Percentiles rank a stretch among this genome's conserved stretches.
Conservation (phyloP, 2,888 invertebrate species). For the Melanostoma scalare region DNA sequence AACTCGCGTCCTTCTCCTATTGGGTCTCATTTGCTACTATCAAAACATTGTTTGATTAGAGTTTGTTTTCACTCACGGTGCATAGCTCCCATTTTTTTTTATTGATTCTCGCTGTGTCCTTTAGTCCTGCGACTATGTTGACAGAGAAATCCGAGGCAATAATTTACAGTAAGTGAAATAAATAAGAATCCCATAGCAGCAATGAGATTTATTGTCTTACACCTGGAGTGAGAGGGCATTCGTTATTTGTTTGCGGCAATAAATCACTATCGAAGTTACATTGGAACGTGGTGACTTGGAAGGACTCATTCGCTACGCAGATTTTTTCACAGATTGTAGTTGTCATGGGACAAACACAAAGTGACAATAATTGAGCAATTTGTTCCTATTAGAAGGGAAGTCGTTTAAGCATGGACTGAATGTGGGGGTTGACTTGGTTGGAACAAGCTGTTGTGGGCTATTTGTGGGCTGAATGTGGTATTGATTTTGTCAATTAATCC, state of each 20-base stretch:
- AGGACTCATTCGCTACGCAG: constrained; percentile 68
- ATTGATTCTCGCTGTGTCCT: constrained; percentile 37
- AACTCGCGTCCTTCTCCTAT: constrained; percentile 10
- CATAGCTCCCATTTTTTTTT: constrained; percentile 3
- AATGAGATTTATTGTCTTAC: constrained; percentile 63
- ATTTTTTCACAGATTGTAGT: constrained; percentile 55
- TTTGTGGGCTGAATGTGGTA: constrained; percentile 67
- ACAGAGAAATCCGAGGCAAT: constrained; percentile 48
- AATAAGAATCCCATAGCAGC: constrained; percentile 64
- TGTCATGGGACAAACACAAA: constrained; percentile 61
- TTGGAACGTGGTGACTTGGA: constrained; percentile 10
- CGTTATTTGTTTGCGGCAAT: constrained; percentile 47
- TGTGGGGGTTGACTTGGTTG: constrained; percentile 57
- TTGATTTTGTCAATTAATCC: constrained; percentile 69
- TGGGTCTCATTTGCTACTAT: constrained; percentile 58
- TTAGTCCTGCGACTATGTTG: constrained; percentile 1
- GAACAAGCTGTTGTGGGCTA: constrained; percentile 60
- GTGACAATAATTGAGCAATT: constrained; percentile 72
- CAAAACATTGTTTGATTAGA: constrained; percentile 21
- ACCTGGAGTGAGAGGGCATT: constrained; percentile 72
- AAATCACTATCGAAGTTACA: constrained; percentile 63
- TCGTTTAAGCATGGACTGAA: constrained; percentile 10
- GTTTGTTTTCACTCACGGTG: constrained; percentile 2
- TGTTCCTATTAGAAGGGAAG: constrained; percentile 63
- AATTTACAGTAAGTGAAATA: constrained; percentile 70